Percentiles rank a stretch among this genome's conserved stretches.
Evolutionary conservation across 2,113 vertebrate genomes (phyloP).

Genomic region (Pteruthius melanotis): DNA sequence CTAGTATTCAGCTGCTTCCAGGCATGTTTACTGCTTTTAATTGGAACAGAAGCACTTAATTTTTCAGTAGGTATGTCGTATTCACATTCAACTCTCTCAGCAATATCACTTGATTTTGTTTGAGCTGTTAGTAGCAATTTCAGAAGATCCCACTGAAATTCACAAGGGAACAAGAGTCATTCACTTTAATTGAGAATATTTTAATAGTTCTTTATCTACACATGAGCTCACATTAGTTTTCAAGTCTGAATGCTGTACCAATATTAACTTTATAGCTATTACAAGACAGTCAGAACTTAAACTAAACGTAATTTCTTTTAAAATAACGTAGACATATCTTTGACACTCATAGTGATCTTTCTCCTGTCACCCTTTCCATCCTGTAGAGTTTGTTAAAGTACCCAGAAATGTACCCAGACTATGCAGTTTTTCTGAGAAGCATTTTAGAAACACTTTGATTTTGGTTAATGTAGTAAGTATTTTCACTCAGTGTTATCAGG

Average conservation of each 20-base stretch:
- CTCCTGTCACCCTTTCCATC: neutral
- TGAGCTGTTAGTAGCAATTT: neutral
- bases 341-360: neutral
- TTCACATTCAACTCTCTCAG: neutral
- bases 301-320: neutral
- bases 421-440: neutral
- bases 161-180: neutral
- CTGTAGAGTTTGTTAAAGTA: neutral
- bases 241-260: neutral
- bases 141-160: neutral
- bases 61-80: neutral
- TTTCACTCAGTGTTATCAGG: neutral
- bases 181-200: neutral
- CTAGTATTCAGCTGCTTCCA: neutral
- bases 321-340: neutral
- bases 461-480: neutral
- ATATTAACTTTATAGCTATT: neutral
- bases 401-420: neutral
- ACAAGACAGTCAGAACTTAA: neutral
- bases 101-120: neutral
- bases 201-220: neutral
- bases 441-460: neutral
- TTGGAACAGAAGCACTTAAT: neutral
- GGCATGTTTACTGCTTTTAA: neutral
- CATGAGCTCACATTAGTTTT: neutral